Evolutionary conservation across 2,113 vertebrate species (phyloP), one percentile per base, ranked within the genome.

Genomic region (Barbus barbus): DNA sequence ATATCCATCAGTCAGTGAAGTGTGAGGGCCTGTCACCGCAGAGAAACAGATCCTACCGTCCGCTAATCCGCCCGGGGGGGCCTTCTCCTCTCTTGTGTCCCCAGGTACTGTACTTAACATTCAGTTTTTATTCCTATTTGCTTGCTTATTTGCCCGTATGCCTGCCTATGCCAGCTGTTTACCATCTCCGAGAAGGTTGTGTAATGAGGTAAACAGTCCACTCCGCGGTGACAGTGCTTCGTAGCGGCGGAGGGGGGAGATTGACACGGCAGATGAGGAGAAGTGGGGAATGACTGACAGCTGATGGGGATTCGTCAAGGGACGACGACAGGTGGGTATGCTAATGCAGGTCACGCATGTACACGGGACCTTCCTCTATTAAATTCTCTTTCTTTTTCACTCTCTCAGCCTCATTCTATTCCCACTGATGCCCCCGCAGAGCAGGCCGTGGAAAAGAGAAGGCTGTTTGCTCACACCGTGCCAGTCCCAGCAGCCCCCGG

Each of bases 1-100:
- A 86, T 78, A 86, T 88, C 84, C 87, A 84, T 88, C 87, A 88
- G 87, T 79, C 74, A 56, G 38, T 84, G 82, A 86, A 84, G 78
- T 83, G 87, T 82, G 87, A 74, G 78, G 51, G 58, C 72, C 63
- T n/a, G 46, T 65, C 82, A 60, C 44, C 48, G 22, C 12, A 11
- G 78, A 75, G 38, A 81, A 61, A 81, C 71, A 67, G 58, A 76
- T 84, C 60, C 86, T 72, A 14, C 28, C 38, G 13, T 83, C 71
- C 48, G 75, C 67, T 77, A 74, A 81, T 63, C 51, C 81, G n/a
- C 81, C 61, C 6, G 58, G 65, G 41, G n/a, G 61, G 48, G 58
- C 26, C 46, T 72, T 51, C 38, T 76, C 65, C 73, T 48, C 81
- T 61, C 41, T 41, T 22, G 33, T 69, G 31, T 81, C 81, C 56